Conservation (phyloP, 2,797 vertebrate genomes). For the Spatula versicolor region DNA sequence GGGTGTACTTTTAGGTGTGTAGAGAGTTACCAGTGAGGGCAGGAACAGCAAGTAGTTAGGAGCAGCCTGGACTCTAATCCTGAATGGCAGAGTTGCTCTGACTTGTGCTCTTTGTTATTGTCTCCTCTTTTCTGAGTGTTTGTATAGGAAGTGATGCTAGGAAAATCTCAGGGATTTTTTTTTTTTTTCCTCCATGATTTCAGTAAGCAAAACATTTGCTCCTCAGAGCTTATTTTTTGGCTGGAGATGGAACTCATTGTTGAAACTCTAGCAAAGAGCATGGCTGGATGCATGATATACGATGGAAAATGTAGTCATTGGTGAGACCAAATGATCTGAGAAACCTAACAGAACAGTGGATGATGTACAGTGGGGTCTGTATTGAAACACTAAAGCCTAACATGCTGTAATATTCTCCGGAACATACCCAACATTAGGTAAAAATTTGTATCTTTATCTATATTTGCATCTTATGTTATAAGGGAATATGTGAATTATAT, state of each 20-base stretch:
- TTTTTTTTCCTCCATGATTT: background rate
- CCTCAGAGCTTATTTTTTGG: background rate
- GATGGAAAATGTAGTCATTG: background rate
- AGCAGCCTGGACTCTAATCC: background rate
- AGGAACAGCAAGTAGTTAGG: background rate
- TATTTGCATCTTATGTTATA: background rate
- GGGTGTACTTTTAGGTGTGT: background rate
- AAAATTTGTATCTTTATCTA: background rate
- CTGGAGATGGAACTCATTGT: background rate
- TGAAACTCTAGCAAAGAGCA: background rate
- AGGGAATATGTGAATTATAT: background rate
- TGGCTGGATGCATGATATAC: background rate
- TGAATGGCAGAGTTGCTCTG: background rate
- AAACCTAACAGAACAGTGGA: background rate
- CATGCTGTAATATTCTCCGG: background rate
- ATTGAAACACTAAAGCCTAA: background rate
- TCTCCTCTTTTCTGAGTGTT: background rate
- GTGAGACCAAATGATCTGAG: background rate
- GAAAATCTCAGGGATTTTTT: background rate
- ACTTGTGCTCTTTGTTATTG: background rate
- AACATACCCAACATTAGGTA: background rate
- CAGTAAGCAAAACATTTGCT: background rate
- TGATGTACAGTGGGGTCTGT: background rate
- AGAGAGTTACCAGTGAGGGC: background rate
- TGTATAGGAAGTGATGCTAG: background rate